Evolutionary conservation across 2,888 invertebrate species (phyloP), one percentile per base, ranked within the genome.

Genomic region (Eupeodes latifasciatus): DNA sequence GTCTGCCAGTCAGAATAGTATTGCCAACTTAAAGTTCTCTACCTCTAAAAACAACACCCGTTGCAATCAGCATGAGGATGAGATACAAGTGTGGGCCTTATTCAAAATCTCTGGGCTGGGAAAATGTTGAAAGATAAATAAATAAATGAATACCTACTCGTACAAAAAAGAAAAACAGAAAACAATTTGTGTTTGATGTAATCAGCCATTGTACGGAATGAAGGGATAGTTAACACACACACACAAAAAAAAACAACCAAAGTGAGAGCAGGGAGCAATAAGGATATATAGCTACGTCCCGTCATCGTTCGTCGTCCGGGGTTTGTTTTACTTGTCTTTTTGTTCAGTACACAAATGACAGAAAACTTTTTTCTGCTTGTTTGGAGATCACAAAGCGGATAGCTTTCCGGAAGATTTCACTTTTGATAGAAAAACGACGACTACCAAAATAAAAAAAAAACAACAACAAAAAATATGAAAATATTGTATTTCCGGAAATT

Each of bases 101-200:
- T 34, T 69, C 53, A 36, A 53, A 67, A 53, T 10, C 47, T 19
- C 40, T 40, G 27, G 47, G 44, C 47, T 55, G 53, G 44, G 47
- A 59, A 69, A 57, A 72, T 59, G 14, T 40, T 71, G 10, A 71
- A 14, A 53, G 16, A 57, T 71, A 71, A 57, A 55, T 69, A 57
- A 57, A 61, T 36, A 34, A 61, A 40, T 40, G 40, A 40, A 40
- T 40, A 40, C 40, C 27, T 1, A 3, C 27, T 27, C 27, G 27
- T 7, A 40, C 40, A 40, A 40, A 40, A 9, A 62, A 40, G 27
- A 12, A 47, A 47, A 66, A 47, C 40, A 34, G 59, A 59, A 71
- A 72, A 72, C 72, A 72, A 59, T 72, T 72, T 72, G 27, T 72
- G 72, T 72, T 72, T 72, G 72, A 72, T 72, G 72, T 72, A 72